A percentile compares a stretch with the other conserved stretches of the same genome.
Conservation (phyloP, 2,113 vertebrate species). For the Menura novaehollandiae region DNA sequence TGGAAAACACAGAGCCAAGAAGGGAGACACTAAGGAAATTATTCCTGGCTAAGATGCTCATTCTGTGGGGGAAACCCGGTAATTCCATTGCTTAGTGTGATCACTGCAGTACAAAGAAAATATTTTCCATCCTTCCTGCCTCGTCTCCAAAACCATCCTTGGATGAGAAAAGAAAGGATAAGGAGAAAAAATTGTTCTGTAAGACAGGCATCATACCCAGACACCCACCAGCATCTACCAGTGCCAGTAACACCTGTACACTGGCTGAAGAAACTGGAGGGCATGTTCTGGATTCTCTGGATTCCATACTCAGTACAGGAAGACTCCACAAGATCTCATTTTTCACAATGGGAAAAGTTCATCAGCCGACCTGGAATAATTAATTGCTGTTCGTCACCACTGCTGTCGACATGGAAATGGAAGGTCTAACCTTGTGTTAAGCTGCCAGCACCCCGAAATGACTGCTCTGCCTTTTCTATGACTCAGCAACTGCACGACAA, state of each 20-base stretch:
- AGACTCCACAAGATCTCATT: background rate
- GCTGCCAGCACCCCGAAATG: conserved; percentile 19
- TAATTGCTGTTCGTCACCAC: background rate
- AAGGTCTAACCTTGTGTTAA: background rate
- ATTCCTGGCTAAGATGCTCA: background rate
- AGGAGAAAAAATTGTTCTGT: background rate
- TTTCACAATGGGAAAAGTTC: background rate
- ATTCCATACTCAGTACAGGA: background rate
- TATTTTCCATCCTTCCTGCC: background rate
- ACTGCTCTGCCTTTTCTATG: background rate
- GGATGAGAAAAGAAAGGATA: background rate
- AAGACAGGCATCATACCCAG: background rate
- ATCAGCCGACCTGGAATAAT: background rate
- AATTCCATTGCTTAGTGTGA: background rate
- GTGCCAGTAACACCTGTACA: background rate
- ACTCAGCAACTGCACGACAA: background rate
- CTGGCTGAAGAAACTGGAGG: background rate
- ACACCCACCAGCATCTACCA: background rate
- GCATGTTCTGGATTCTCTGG: background rate
- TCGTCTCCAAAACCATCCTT: background rate
- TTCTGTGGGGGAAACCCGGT: background rate
- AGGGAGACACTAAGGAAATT: background rate
- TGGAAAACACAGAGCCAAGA: background rate
- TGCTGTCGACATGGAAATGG: background rate
- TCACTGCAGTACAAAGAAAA: background rate